phyloP scores from a whole-genome alignment of 1,140 invertebrate genomes.

The Kradibia gibbosae region DNA sequence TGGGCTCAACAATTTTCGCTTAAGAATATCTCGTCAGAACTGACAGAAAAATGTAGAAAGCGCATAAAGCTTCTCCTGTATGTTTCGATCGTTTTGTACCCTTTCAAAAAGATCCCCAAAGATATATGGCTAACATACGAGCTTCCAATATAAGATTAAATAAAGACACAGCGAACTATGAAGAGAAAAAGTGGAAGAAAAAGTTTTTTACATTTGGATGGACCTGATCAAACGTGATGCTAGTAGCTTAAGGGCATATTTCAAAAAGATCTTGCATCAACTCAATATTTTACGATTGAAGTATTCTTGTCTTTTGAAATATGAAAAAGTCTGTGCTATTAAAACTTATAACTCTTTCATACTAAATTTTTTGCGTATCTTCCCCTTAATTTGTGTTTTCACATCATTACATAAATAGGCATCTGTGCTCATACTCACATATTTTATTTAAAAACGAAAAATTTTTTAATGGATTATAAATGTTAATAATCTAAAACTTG shows the following conservation, averaged over 20 bases:
- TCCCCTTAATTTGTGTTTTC: background rate
- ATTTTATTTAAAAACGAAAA: too few species aligned
- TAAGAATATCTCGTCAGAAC: background rate
- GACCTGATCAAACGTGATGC: slow-evolving; percentile 7
- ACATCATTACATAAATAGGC: too few species aligned
- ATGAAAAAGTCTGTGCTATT: background rate
- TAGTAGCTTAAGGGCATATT: background rate
- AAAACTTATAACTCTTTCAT: background rate
- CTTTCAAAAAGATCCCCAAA: slow-evolving; percentile 7
- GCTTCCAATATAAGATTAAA: slow-evolving; percentile 8
- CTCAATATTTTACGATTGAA: background rate
- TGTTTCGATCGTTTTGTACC: background rate
- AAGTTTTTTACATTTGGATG: background rate
- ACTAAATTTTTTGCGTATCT: background rate
- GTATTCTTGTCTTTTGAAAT: background rate
- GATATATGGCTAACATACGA: slow-evolving; percentile 7
- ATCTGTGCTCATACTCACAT: too few species aligned
- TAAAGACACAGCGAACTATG: too few species aligned
- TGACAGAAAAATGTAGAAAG: slow-evolving; percentile 22
- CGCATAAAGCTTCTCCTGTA: slow-evolving; percentile 14
- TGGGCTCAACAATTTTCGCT: background rate
- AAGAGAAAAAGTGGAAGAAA: background rate
- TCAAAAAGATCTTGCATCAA: background rate
- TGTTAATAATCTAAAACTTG: too few species aligned
- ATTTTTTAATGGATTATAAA: too few species aligned